Conservation (phyloP, 2,113 vertebrate genomes). For the Thalassarche chlororhynchos region DNA sequence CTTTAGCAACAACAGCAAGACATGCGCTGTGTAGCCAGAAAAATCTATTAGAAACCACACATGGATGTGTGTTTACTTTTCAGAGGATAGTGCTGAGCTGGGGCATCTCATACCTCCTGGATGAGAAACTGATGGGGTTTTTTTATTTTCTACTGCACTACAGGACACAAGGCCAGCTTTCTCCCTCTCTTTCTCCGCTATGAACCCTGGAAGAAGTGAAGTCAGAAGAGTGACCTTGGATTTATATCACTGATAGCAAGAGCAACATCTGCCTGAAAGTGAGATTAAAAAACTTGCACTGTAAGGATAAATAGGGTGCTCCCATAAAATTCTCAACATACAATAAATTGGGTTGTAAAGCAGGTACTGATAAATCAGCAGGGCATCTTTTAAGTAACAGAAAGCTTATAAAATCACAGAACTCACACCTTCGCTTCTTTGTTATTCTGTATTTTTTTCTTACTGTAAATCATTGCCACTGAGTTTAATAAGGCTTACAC, state of each 20-base stretch:
- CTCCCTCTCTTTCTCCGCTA: background rate
- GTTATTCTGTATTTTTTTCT: background rate
- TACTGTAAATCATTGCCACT: conserved; percentile 47
- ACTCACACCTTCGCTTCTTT: background rate
- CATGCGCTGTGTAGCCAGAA: rapidly evolving
- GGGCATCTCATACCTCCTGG: background rate
- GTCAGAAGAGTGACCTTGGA: background rate
- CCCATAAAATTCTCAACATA: background rate
- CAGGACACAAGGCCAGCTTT: background rate
- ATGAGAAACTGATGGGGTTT: background rate
- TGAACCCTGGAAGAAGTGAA: background rate
- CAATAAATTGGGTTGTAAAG: background rate
- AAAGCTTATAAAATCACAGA: background rate
- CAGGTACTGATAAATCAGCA: background rate
- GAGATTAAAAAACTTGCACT: background rate
- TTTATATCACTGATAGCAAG: background rate
- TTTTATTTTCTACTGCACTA: background rate
- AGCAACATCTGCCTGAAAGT: background rate
- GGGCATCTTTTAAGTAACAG: background rate
- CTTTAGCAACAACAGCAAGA: background rate
- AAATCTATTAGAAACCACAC: rapidly evolving
- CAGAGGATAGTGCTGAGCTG: background rate
- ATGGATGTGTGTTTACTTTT: rapidly evolving
- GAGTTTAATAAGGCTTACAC: conserved; percentile 43
- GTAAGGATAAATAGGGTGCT: background rate